Conservation (phyloP, 2,797 vertebrate genomes). For the Enteromius argenteus region DNA sequence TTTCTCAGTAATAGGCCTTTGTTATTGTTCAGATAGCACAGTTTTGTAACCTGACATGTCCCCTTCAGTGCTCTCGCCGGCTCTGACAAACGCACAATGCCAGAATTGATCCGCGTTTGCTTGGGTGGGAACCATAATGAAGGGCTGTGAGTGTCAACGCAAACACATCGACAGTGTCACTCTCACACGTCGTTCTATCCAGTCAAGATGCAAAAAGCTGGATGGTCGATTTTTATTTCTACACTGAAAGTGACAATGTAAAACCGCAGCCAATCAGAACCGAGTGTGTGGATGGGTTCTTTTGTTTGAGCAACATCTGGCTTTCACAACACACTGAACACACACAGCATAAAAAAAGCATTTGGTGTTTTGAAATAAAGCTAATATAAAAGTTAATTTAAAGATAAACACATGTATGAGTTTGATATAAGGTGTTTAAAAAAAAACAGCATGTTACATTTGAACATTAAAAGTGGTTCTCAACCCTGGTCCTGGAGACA, state of each 20-base stretch:
- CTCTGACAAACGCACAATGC: slow-evolving; percentile 36
- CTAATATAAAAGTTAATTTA: too few species aligned
- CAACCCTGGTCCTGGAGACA: not conserved
- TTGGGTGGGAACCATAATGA: slow-evolving; percentile 28
- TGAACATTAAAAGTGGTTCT: not conserved
- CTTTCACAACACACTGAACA: not conserved
- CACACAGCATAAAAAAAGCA: not conserved
- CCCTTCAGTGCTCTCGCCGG: not conserved
- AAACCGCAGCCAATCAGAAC: not conserved
- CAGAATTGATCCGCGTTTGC: slow-evolving; percentile 37
- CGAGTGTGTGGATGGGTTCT: not conserved
- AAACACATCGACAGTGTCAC: slow-evolving; percentile 34
- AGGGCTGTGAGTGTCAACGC: slow-evolving; percentile 5
- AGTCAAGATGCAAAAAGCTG: not conserved
- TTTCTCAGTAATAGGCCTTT: slow-evolving; percentile 40
- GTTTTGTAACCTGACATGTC: slow-evolving; percentile 34
- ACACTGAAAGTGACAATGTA: not conserved
- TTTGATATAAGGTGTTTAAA: too few species aligned
- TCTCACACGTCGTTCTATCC: not conserved
- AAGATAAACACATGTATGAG: too few species aligned
- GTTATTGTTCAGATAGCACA: slow-evolving; percentile 25
- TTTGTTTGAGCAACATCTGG: not conserved
- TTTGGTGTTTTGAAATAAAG: too few species aligned
- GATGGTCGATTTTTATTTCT: not conserved
- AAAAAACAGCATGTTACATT: too few species aligned